A percentile compares a stretch with the other conserved stretches of the same genome.
Conservation (phyloP, 2,113 vertebrate species). For the Ceyx cyanopectus region DNA sequence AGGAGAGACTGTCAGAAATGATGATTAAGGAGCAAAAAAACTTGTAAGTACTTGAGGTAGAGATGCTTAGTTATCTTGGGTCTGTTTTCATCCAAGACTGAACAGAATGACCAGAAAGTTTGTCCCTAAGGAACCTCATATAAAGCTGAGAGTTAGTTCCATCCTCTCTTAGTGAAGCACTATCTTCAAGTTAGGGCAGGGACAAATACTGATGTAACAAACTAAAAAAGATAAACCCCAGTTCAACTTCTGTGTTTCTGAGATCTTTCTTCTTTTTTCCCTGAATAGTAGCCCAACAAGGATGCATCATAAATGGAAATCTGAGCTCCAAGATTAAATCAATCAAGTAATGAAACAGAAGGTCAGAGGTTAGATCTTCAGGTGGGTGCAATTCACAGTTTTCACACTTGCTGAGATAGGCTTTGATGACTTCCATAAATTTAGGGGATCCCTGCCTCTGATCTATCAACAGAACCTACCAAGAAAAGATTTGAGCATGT, state of each 20-base stretch:
- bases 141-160: neutral
- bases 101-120: neutral
- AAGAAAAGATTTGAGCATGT: neutral
- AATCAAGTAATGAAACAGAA: neutral
- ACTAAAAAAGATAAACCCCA: neutral
- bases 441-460: neutral
- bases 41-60: neutral
- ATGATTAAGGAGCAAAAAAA: neutral
- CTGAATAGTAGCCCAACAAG: neutral
- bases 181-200: neutral
- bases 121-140: neutral
- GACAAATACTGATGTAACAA: neutral
- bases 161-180: neutral
- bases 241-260: neutral
- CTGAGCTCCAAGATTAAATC: neutral
- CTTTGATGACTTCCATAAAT: neutral
- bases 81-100: neutral
- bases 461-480: neutral
- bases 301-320: neutral
- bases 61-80: neutral
- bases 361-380: neutral
- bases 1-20: too few species aligned
- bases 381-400: rapidly evolving
- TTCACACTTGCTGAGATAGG: neutral
- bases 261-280: neutral